phyloP scores from a whole-genome alignment of 2,888 invertebrate genomes.

The Tipula lateralis region DNA sequence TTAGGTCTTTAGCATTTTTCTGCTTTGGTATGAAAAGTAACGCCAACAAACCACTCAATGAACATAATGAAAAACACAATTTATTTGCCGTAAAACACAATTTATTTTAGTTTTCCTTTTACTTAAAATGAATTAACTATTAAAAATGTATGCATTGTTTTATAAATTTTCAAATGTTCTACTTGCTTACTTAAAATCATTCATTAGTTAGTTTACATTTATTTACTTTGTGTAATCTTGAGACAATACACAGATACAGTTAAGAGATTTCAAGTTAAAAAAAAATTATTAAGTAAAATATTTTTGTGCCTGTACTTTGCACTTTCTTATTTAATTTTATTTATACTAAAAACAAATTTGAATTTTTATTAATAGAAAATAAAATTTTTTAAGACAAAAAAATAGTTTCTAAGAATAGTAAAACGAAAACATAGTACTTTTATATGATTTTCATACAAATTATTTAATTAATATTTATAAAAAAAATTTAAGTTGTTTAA shows the following conservation, averaged over 20 bases:
- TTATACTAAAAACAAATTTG: not conserved
- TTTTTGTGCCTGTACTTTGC: not conserved
- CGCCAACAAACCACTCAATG: no score
- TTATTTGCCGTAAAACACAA: not conserved
- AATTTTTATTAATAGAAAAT: not conserved
- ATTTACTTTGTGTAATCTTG: not conserved
- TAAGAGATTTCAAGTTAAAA: not conserved
- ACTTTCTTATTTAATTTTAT: not conserved
- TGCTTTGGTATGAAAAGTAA: no score
- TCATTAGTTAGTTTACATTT: not conserved
- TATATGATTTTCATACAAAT: constrained; percentile 14
- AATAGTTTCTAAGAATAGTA: not conserved
- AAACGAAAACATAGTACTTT: not conserved
- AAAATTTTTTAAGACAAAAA: not conserved
- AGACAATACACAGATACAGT: not conserved
- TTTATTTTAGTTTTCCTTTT: not conserved
- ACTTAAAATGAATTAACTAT: constrained; percentile 24
- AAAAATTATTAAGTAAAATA: not conserved
- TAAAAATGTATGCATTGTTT: constrained; percentile 19
- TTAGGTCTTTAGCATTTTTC: no score
- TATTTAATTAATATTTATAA: not conserved
- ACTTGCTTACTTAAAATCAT: not conserved
- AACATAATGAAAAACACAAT: not conserved
- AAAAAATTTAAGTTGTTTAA: not conserved
- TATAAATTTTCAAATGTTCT: not conserved